Conservation (phyloP, 2,797 vertebrate species). For the Cynodonichthys magdalenae region DNA sequence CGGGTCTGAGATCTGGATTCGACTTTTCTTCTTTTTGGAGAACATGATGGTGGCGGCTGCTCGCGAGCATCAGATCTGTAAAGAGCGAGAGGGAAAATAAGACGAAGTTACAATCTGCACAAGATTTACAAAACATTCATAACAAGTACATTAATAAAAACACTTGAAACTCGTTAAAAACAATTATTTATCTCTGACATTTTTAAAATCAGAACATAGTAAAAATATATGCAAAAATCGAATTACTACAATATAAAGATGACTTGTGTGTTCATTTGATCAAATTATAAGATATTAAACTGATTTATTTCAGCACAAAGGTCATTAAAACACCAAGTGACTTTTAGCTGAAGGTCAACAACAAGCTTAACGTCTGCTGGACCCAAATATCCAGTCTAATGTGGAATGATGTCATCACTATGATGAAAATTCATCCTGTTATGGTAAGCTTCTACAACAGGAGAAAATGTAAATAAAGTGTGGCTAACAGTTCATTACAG, state of each 20-base stretch:
- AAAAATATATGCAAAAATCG: not conserved
- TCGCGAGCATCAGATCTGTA: constrained; percentile 79
- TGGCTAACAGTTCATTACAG: not conserved
- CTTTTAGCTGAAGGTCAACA: constrained; percentile 48
- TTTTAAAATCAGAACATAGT: not conserved
- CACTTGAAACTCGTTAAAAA: not conserved
- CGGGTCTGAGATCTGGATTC: constrained; percentile 93
- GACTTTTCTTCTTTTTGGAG: constrained; percentile 93
- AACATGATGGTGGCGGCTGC: constrained; percentile 85
- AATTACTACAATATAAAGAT: not conserved
- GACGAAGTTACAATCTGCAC: not conserved
- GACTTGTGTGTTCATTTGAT: not conserved
- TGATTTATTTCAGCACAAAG: constrained; percentile 1
- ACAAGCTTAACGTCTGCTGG: constrained; percentile 11
- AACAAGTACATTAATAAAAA: too few relatives aligned
- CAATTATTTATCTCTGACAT: not conserved
- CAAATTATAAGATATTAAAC: not conserved
- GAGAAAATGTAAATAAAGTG: too few relatives aligned
- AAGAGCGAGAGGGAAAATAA: not conserved
- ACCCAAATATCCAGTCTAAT: not conserved
- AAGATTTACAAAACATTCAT: too few relatives aligned
- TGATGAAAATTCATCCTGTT: too few relatives aligned
- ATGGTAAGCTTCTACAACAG: too few relatives aligned
- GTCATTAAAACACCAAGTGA: not conserved
- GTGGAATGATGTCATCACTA: too few relatives aligned